A percentile compares a stretch with the other conserved stretches of the same genome.
phyloP scores from a whole-genome alignment of 2,888 invertebrate species.

The Catonia carolina region DNA sequence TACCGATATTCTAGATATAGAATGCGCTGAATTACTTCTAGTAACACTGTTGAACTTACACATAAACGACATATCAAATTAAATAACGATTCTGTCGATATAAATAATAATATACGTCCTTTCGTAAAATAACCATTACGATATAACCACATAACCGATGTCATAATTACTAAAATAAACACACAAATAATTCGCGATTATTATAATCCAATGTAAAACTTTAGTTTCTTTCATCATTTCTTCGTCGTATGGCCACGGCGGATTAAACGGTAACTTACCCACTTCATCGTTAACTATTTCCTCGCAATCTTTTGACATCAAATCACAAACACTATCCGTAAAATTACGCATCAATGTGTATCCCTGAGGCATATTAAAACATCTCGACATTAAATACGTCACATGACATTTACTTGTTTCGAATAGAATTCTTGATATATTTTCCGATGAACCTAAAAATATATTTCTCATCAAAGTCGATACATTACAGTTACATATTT shows the following conservation, averaged over 20 bases:
- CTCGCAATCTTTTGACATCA: slow-evolving; percentile 38
- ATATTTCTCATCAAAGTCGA: too few relatives aligned
- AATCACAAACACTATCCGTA: slow-evolving; percentile 52
- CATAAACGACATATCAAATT: slow-evolving; percentile 27
- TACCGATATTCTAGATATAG: slow-evolving; percentile 53
- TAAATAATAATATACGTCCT: slow-evolving; percentile 33
- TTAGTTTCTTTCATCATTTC: slow-evolving; percentile 35
- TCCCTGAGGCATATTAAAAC: slow-evolving; percentile 58
- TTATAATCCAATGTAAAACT: slow-evolving; percentile 47
- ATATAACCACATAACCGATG: slow-evolving; percentile 52
- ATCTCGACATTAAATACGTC: slow-evolving; percentile 51
- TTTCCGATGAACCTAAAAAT: not conserved
- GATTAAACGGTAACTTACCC: slow-evolving; percentile 39
- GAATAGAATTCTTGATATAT: slow-evolving; percentile 36
- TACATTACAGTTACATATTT: slow-evolving; percentile 54
- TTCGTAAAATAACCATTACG: slow-evolving; percentile 49
- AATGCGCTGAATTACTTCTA: slow-evolving; percentile 48
- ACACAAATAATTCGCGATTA: slow-evolving; percentile 48
- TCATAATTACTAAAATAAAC: slow-evolving; percentile 49
- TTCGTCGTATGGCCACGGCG: slow-evolving; percentile 29
- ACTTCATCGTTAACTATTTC: slow-evolving; percentile 52
- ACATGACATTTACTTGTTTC: slow-evolving; percentile 58
- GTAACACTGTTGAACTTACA: slow-evolving; percentile 26
- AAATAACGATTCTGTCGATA: slow-evolving; percentile 31
- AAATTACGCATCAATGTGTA: slow-evolving; percentile 57